Base-by-base conservation (phyloP, 1,140 invertebrate genomes). In the Pseudomyrmex dendroicus region DNA sequence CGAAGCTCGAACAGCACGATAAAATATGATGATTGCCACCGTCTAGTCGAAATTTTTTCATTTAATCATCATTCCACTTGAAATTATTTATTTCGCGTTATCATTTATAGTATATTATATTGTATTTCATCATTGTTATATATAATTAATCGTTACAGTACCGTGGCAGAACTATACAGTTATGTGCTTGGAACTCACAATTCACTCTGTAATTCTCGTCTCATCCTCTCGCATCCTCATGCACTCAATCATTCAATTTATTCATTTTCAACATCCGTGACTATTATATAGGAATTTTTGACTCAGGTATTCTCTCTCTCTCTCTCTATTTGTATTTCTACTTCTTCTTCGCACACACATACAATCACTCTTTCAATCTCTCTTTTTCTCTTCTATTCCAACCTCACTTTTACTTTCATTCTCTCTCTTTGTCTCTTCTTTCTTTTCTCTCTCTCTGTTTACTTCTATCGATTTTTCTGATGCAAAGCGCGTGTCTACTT, bases 81-180 rank as follows among this genome's bases (percentile, higher is more conserved):
- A 89, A 89, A 83, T 90, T 87, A 86, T 74, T 87, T 89, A 72
- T 70, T 73, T 88, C 12, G 35, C 35, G 44, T 84, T 82, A 85
- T 91, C 91, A 90, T 73, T 89, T 86, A 88, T 92, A 91, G 86
- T 89, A 86, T 90, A 90, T 92, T 92, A 93, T 93, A 92, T 92
- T 91, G 35, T 35, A 35, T 35, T 35, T 35, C 35, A 92, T 93
- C 90, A 90, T 91, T 90, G 90, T 93, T 94, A 93, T 89, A 35
- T 35, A 92, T 92, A 93, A 92, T 92, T 85, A 93, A 91, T 88
- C 90, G 91, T 91, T 87, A 90, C 92, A 93, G 87, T 92, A 92
- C 89, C 89, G 89, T 89, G 90, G 90, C 90, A 90, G 90, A 93
- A 91, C 91, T 93, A 91, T 93, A 92, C 90, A 92, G 76, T 89